Evolutionary conservation across 2,113 vertebrate genomes (phyloP).

Genomic region (Andinoacara biseriatus): DNA sequence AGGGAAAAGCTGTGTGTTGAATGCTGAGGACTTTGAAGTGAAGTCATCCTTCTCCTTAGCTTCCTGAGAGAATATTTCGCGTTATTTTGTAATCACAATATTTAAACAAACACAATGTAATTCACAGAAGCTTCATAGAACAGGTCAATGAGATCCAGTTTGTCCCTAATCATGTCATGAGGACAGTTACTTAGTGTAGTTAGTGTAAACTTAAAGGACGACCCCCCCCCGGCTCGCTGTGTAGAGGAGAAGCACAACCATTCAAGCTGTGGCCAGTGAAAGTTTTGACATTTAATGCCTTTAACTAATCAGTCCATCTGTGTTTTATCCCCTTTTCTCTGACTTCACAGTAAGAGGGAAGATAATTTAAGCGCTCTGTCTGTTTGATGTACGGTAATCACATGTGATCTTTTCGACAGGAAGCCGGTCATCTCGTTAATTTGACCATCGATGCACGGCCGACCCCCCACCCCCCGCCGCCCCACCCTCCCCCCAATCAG

Average conservation of each 20-base stretch:
- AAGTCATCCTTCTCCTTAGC: neutral
- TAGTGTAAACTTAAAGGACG: neutral
- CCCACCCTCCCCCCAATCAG: slow-evolving; percentile 60
- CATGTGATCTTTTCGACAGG: slow-evolving; percentile 83
- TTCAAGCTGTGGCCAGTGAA: slow-evolving; percentile 37
- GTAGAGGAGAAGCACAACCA: neutral
- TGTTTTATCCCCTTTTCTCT: slow-evolving; percentile 33
- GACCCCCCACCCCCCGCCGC: slow-evolving; percentile 25
- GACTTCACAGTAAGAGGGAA: slow-evolving; percentile 45
- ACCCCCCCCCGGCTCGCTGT: neutral
- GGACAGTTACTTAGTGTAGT: neutral
- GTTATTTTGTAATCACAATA: neutral
- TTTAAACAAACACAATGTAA: neutral
- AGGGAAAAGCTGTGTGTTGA: neutral
- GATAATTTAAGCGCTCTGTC: slow-evolving; percentile 74
- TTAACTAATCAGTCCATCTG: slow-evolving; percentile 67
- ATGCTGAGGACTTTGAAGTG: neutral
- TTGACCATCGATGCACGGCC: slow-evolving; percentile 68
- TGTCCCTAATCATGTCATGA: neutral
- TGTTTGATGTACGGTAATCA: slow-evolving; percentile 79
- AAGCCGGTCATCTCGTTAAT: slow-evolving; percentile 76
- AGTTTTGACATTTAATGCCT: slow-evolving; percentile 78
- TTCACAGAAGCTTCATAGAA: neutral
- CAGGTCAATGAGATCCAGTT: neutral
- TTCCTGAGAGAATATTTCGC: neutral